Evolutionary conservation across 2,888 invertebrate genomes (phyloP), one percentile per base, ranked within the genome.

Genomic region (Xestia xanthographa): DNA sequence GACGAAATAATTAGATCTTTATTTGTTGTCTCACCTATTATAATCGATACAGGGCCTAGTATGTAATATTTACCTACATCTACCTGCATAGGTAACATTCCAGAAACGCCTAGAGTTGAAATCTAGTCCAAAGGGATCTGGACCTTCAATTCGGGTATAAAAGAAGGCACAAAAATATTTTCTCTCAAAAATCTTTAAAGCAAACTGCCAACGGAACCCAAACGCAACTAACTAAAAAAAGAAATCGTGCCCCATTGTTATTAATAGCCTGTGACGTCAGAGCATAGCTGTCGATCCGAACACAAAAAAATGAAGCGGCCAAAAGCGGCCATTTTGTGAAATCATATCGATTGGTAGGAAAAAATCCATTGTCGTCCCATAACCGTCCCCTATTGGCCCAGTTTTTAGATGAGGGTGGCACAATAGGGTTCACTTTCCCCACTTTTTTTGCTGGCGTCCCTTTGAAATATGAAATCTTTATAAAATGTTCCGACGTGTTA

Each of bases 301-400:
- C 80, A 72, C 75, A 85, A 90, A 90, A 85, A 88, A 90, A 86
- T 81, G 86, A 86, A 87, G 58, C 80, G 78, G 80, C 77, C 83
- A 81, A 88, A 83, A 87, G 92, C 94, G 89, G 95, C 96, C 96
- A 96, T 96, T 94, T 96, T 96, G 95, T 93, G 89, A 92, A 92
- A 92, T 91, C 90, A 88, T 93, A 96, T 95, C 94, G 95, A 96
- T 96, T 96, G 95, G 95, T 92, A 92, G 92, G 91, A 95, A 95
- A 95, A 95, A 95, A 94, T 95, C 95, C 91, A 94, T 95, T 95
- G 95, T 95, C 86, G 86, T 83, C 87, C 90, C 87, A 92, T 92
- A 93, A 91, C 88, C 92, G 89, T 93, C 92, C 94, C 95, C 90
- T 86, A 96, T 96, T 96, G 96, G 96, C 95, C 96, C 95, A 96